Percentiles rank a stretch among this genome's conserved stretches.
phyloP scores from a whole-genome alignment of 1,140 invertebrate genomes.

The Microplitis mediator region DNA sequence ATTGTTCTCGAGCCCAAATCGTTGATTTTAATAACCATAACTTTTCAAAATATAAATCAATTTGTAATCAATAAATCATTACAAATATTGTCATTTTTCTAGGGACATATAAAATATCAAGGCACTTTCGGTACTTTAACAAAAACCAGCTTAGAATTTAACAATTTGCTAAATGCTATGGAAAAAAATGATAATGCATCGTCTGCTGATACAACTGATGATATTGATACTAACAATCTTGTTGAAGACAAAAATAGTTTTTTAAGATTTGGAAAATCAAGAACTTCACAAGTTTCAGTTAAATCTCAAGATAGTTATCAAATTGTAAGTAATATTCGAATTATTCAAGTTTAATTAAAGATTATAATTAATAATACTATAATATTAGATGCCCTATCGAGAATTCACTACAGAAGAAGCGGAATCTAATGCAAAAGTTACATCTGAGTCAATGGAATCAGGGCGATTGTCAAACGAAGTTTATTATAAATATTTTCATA shows the following conservation, averaged over 20 bases:
- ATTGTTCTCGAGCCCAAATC: too few relatives aligned
- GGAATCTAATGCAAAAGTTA: not conserved
- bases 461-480: conserved; percentile 49
- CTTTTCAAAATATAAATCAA: too few relatives aligned
- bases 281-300: conserved; percentile 12
- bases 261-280: not conserved
- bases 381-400: not conserved
- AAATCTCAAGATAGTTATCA: conserved; percentile 26
- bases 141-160: conserved; percentile 65
- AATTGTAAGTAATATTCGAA: conserved; percentile 14
- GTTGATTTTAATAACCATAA: too few relatives aligned
- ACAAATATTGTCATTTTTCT: conserved; percentile 4
- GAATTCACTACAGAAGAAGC: conserved; percentile 5
- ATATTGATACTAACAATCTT: not conserved
- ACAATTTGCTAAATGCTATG: conserved; percentile 37
- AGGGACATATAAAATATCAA: conserved; percentile 66
- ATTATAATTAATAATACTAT: too few relatives aligned
- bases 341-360: too few relatives aligned
- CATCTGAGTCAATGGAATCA: conserved; percentile 53
- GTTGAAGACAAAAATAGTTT: not conserved
- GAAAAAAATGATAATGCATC: conserved; percentile 33
- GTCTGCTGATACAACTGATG: conserved; percentile 13
- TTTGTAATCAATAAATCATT: too few relatives aligned
- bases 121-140: conserved; percentile 66
- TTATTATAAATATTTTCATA: too few relatives aligned